These are phyloP conservation scores for Apeltes quadracus DNA, from an alignment of 2,113 vertebrate species.

Conservation along the genomic window DNA sequence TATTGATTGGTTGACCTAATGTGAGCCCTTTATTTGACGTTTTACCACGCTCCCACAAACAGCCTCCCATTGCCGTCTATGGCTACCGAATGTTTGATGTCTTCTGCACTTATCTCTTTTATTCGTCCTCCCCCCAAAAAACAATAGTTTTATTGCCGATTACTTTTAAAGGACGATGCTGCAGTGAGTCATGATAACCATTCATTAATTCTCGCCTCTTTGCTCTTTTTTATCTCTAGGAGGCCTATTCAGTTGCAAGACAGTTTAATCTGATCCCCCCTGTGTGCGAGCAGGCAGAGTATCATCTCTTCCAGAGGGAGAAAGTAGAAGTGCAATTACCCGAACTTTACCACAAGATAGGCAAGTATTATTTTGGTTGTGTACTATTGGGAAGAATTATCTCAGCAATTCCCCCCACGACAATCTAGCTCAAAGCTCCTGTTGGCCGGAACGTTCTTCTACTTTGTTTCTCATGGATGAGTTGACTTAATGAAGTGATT, in stretches of 20 bases:
- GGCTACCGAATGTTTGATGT: background rate
- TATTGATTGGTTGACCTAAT: constrained; percentile 38
- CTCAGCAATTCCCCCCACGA: background rate
- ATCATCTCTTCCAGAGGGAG: constrained; percentile 97
- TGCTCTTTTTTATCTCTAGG: constrained; percentile 75
- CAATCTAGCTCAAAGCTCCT: background rate
- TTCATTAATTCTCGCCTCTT: background rate
- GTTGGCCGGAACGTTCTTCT: background rate
- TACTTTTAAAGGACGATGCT: background rate
- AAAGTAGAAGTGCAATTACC: constrained; percentile 98
- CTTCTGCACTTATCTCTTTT: background rate
- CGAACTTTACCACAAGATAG: constrained; percentile 97
- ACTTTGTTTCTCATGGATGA: background rate
- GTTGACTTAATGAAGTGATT: background rate
- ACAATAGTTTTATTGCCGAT: background rate
- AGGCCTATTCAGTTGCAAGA: constrained; percentile 96
- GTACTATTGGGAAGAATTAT: background rate
- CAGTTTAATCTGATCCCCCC: constrained; percentile 99
- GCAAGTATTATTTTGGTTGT: constrained; percentile 73
- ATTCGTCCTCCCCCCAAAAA: background rate
- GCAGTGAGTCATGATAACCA: background rate
- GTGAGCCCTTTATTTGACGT: constrained; percentile 31
- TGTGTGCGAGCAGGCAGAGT: constrained; percentile 96
- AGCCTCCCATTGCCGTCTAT: background rate
- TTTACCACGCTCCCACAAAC: constrained; percentile 1